phyloP scores from a whole-genome alignment of 2,797 vertebrate species.

The Neoniphon sammara region DNA sequence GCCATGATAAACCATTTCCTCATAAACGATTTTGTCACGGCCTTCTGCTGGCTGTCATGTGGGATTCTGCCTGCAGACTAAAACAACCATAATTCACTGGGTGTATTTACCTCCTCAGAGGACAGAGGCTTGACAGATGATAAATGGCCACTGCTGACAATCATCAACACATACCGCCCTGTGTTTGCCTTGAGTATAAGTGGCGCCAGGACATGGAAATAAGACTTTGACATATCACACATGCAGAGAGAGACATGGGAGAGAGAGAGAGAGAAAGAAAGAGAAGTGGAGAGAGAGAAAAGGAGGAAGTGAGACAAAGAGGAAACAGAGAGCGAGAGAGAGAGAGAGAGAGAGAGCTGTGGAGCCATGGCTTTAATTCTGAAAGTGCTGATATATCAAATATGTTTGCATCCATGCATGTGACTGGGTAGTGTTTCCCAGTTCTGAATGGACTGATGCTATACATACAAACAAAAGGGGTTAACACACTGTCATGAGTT shows the following conservation, averaged over 20 bases:
- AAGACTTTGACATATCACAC: constrained; percentile 85
- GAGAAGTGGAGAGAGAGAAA: constrained; percentile 28
- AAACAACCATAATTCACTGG: constrained; percentile 92
- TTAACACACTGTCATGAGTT: constrained; percentile 63
- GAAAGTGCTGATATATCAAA: constrained; percentile 60
- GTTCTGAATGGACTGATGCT: constrained; percentile 73
- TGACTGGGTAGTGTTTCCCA: constrained; percentile 65
- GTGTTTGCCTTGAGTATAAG: constrained; percentile 93
- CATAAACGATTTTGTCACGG: constrained; percentile 85
- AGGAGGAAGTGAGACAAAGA: too few species aligned
- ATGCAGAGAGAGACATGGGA: constrained; percentile 56
- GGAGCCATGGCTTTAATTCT: constrained; percentile 50
- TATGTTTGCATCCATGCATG: constrained; percentile 61
- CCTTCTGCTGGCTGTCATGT: constrained; percentile 87
- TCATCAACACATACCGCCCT: constrained; percentile 89
- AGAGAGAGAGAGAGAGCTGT: constrained; percentile 27
- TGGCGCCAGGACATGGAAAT: constrained; percentile 91
- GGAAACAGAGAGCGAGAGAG: constrained; percentile 2
- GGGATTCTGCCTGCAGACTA: constrained; percentile 90
- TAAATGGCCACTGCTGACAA: constrained; percentile 95
- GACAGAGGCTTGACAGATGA: constrained; percentile 93
- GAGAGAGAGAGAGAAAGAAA: constrained; percentile 26
- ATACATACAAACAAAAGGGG: constrained; percentile 70
- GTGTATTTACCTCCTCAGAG: constrained; percentile 92
- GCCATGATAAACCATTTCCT: constrained; percentile 88